Percentiles rank a stretch among this genome's conserved stretches.
phyloP scores from a whole-genome alignment of 2,888 invertebrate species.

The Tryphoninae sp. region DNA sequence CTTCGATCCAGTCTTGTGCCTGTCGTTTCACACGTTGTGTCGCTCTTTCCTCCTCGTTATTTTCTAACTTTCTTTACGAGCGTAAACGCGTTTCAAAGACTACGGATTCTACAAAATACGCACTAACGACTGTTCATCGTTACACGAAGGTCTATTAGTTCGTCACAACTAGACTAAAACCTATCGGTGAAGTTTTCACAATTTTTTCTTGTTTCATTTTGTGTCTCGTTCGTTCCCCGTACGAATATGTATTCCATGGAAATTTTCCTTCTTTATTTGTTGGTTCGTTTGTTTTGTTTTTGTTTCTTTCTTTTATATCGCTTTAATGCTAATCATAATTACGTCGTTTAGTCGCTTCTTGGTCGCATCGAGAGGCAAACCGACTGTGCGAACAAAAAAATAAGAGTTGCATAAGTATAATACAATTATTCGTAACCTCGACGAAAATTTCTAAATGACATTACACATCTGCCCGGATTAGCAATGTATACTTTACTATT shows the following conservation, averaged over 20 bases:
- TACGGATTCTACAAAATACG: constrained; percentile 48
- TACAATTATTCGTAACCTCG: constrained; percentile 57
- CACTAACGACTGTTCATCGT: constrained; percentile 28
- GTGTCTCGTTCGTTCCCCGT: constrained; percentile 45
- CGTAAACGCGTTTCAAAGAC: constrained; percentile 31
- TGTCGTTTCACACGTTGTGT: constrained; percentile 18
- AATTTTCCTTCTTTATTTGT: too few relatives aligned
- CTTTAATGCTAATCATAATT: constrained; percentile 49
- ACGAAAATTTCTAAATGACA: constrained; percentile 62
- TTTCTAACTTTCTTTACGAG: constrained; percentile 22
- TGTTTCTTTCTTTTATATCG: constrained; percentile 10
- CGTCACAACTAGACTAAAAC: constrained; percentile 53
- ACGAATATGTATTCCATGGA: constrained; percentile 50
- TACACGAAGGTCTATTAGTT: constrained; percentile 49
- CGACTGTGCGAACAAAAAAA: constrained; percentile 35
- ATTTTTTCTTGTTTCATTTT: constrained; percentile 14
- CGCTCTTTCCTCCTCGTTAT: constrained; percentile 26
- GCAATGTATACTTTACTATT: constrained; percentile 55
- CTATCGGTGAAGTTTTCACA: constrained; percentile 46
- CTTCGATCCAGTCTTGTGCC: constrained; percentile 1
- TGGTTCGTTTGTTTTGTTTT: background rate
- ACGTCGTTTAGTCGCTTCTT: constrained; percentile 15
- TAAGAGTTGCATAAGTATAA: constrained; percentile 41
- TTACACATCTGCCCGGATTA: constrained; percentile 58
- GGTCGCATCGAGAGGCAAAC: constrained; percentile 41